A percentile compares a stretch with the other conserved stretches of the same genome.
Conservation (phyloP, 2,888 invertebrate species). For the Thymelicus acteon region DNA sequence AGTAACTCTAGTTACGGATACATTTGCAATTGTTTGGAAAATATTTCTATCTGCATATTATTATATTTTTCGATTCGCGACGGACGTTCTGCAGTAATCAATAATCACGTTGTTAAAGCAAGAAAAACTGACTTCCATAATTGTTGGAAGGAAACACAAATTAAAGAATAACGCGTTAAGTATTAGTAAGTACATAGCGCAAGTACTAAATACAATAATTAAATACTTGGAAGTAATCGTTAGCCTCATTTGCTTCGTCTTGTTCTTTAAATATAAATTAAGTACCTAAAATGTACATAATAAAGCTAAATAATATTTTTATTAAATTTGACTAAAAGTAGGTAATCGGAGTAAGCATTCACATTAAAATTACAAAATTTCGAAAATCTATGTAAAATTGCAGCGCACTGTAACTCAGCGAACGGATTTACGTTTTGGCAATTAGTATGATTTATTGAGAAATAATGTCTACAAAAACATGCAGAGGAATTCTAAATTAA, state of each 20-base stretch:
- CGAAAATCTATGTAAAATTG: constrained; percentile 5
- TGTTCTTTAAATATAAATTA: constrained; percentile 56
- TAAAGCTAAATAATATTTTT: constrained; percentile 60
- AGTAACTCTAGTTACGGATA: too few species aligned
- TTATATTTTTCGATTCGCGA: constrained; percentile 13
- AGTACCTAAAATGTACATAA: constrained; percentile 65
- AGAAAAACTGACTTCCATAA: constrained; percentile 26
- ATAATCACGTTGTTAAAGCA: constrained; percentile 10
- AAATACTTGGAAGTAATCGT: constrained; percentile 40
- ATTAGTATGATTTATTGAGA: constrained; percentile 8
- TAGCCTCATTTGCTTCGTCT: constrained; percentile 81
- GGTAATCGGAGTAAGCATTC: constrained; percentile 79
- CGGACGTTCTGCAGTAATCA: constrained; percentile 16
- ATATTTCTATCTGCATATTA: background rate
- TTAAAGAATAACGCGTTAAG: constrained; percentile 24
- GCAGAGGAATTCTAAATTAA: constrained; percentile 10
- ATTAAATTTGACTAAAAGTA: constrained; percentile 74
- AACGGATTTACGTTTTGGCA: constrained; percentile 3
- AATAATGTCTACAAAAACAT: constrained; percentile 7
- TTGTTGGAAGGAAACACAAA: constrained; percentile 25
- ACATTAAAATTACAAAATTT: constrained; percentile 50
- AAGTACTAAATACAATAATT: constrained; percentile 20
- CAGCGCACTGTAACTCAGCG: constrained; percentile 7
- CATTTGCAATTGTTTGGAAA: too few species aligned
- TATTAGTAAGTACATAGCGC: constrained; percentile 18